Evolutionary conservation across 2,113 vertebrate genomes (phyloP).

Genomic region (Microcebus griseorufus): DNA sequence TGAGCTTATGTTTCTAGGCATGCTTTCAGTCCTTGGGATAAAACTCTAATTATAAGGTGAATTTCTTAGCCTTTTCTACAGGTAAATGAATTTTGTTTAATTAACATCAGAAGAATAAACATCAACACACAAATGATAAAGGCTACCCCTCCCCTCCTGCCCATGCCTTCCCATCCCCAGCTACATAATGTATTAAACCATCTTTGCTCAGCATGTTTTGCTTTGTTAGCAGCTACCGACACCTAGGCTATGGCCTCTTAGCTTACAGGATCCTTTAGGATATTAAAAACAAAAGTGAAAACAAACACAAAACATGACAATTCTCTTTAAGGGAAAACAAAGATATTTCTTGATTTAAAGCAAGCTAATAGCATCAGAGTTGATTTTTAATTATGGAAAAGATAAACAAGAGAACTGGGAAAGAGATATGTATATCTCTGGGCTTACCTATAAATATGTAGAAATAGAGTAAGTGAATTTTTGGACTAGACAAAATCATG

Average conservation of each 20-base stretch:
- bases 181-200: neutral
- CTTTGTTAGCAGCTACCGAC: neutral
- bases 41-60: neutral
- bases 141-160: neutral
- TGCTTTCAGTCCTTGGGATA: neutral
- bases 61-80: neutral
- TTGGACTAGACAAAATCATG: neutral
- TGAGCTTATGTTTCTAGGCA: neutral
- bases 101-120: constrained; percentile 13
- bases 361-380: neutral
- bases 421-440: neutral
- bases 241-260: neutral
- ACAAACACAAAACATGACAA: neutral
- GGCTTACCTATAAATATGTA: neutral
- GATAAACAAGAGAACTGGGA: neutral
- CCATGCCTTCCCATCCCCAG: neutral
- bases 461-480: neutral
- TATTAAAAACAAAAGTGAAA: neutral
- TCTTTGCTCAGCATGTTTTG: neutral
- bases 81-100: neutral
- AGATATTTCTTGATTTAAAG: constrained; percentile 13
- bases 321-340: neutral
- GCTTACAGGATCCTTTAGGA: neutral
- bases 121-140: neutral
- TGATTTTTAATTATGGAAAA: constrained; percentile 38